These are phyloP conservation scores for Brachionus rubens DNA, from an alignment of 1,140 invertebrate genomes.

Conservation along the genomic window DNA sequence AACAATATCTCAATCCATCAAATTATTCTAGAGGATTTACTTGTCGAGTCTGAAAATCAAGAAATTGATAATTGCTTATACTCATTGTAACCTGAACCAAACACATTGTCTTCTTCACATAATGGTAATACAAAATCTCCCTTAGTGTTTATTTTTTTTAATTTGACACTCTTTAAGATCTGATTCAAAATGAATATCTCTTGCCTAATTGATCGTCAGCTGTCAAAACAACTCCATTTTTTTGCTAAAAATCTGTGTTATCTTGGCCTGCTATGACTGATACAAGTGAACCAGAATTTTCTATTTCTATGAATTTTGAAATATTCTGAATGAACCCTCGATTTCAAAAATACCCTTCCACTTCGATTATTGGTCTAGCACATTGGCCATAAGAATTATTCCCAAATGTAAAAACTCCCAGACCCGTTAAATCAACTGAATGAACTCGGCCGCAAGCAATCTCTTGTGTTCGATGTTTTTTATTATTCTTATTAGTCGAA, in stretches of 20 bases:
- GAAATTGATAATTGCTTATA: constrained; percentile 74
- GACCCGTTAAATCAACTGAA: constrained; percentile 72
- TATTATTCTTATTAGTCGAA: constrained; percentile 62
- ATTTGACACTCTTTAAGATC: constrained; percentile 65
- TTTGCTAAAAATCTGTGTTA: constrained; percentile 75
- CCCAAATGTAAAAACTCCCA: constrained; percentile 73
- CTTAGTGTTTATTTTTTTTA: constrained; percentile 73
- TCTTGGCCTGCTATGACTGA: constrained; percentile 82
- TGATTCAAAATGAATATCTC: constrained; percentile 52
- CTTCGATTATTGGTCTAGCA: constrained; percentile 73
- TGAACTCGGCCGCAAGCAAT: constrained; percentile 83
- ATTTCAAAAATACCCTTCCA: constrained; percentile 69
- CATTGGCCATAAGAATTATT: constrained; percentile 93
- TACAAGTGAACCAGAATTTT: constrained; percentile 40
- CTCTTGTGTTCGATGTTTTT: constrained; percentile 61
- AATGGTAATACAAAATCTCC: constrained; percentile 81
- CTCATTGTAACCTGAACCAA: constrained; percentile 95
- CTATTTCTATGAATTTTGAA: constrained; percentile 25
- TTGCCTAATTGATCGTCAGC: constrained; percentile 77
- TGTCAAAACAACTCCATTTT: constrained; percentile 75
- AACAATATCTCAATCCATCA: no score
- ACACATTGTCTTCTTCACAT: constrained; percentile 82
- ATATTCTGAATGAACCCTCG: constrained; percentile 36
- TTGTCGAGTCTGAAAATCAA: constrained; percentile 51
- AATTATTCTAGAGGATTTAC: no score